Evolutionary conservation across 2,113 vertebrate species (phyloP).

Genomic region (Xenus cinereus): DNA sequence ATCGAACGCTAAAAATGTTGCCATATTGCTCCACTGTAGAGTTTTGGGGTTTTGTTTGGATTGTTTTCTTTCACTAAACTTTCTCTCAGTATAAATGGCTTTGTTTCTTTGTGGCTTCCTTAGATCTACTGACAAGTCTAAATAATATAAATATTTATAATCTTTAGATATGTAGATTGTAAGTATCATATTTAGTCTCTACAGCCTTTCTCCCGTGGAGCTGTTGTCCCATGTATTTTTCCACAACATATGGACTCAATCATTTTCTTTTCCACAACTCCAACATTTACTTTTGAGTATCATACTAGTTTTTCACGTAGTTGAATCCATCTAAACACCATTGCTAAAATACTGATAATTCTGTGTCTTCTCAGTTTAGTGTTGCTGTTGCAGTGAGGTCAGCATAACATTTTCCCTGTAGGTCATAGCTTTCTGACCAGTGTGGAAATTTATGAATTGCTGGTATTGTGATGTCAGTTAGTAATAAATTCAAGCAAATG

Average conservation of each 20-base stretch:
- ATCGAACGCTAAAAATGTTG: not conserved
- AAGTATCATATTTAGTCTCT: not conserved
- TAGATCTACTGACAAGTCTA: not conserved
- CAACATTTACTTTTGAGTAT: not conserved
- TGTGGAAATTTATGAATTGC: slow-evolving; percentile 44
- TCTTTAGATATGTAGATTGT: not conserved
- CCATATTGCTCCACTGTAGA: not conserved
- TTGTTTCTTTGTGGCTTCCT: not conserved
- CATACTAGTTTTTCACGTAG: not conserved
- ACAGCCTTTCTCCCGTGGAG: not conserved
- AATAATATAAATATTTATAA: not conserved
- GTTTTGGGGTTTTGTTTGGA: not conserved
- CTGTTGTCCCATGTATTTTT: not conserved
- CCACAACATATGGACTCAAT: not conserved
- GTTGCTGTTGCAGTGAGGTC: slow-evolving; percentile 29
- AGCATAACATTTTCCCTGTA: not conserved
- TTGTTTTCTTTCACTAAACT: not conserved
- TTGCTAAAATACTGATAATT: not conserved
- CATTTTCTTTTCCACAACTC: not conserved
- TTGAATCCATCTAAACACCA: not conserved
- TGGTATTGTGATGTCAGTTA: slow-evolving; percentile 24
- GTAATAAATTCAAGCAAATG: slow-evolving; percentile 29
- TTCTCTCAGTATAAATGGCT: not conserved
- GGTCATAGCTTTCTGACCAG: slow-evolving; percentile 2
- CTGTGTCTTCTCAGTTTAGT: not conserved